Evolutionary conservation across 2,888 invertebrate species (phyloP).

Genomic region (Parasteatoda lunata): DNA sequence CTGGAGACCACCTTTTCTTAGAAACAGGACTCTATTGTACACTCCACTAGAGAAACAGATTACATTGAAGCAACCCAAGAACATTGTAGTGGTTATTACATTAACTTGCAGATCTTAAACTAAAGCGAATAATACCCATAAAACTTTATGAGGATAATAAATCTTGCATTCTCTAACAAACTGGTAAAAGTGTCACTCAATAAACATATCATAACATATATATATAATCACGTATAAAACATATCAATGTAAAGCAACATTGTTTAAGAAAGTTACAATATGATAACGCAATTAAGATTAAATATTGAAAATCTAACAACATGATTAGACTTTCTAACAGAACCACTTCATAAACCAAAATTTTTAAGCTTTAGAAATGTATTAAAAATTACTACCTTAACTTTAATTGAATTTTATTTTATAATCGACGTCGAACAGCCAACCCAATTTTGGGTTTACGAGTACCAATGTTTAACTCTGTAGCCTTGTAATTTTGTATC

Average conservation of each 20-base stretch:
- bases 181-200: neutral
- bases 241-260: neutral
- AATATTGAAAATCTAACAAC: neutral
- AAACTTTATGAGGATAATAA: neutral
- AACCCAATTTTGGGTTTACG: too few species aligned
- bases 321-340: slow-evolving; percentile 1
- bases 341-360: neutral
- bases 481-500: too few species aligned
- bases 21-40: neutral
- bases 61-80: neutral
- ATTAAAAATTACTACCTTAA: neutral
- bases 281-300: neutral
- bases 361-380: neutral
- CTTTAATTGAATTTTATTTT: neutral
- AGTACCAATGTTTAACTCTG: too few species aligned
- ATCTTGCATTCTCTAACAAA: neutral
- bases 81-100: neutral
- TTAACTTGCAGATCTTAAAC: neutral
- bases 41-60: neutral
- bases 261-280: neutral
- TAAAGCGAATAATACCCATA: neutral
- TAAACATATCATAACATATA: too few species aligned
- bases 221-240: neutral
- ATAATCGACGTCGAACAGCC: too few species aligned
- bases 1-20: too few species aligned